These are phyloP conservation scores for Brotula barbata DNA, from an alignment of 2,797 vertebrate genomes.

Conservation along the genomic window DNA sequence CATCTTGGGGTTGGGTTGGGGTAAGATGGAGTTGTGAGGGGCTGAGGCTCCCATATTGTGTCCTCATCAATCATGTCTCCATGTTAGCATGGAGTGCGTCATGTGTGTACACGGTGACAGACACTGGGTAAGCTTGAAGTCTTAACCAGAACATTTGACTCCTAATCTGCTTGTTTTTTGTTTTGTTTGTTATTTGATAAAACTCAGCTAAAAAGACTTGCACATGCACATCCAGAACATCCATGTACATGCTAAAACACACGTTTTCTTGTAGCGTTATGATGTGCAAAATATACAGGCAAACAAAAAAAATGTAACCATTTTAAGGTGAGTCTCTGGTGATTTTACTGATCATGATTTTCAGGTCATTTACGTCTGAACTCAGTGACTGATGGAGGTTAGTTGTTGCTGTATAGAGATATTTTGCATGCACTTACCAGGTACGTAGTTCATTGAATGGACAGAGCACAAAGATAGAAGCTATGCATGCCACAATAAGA, in stretches of 20 bases:
- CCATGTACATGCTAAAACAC: slow-evolving; percentile 34
- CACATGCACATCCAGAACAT: slow-evolving; percentile 55
- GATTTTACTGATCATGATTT: too few species aligned
- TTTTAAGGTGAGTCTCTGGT: slow-evolving; percentile 38
- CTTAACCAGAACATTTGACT: slow-evolving; percentile 62
- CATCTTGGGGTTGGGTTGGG: slow-evolving; percentile 1
- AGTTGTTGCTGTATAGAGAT: too few species aligned
- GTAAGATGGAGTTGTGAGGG: slow-evolving; percentile 2
- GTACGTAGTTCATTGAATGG: too few species aligned
- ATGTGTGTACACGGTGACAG: slow-evolving; percentile 58
- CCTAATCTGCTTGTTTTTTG: slow-evolving; percentile 50
- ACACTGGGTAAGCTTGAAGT: slow-evolving; percentile 73
- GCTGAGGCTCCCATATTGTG: slow-evolving; percentile 33
- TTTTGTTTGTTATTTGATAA: slow-evolving; percentile 46
- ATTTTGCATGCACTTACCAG: too few species aligned
- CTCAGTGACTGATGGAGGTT: too few species aligned
- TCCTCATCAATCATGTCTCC: slow-evolving; percentile 53
- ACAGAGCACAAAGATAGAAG: too few species aligned
- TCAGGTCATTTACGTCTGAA: too few species aligned
- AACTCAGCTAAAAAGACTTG: slow-evolving; percentile 54
- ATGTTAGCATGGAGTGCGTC: slow-evolving; percentile 53
- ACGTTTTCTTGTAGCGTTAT: slow-evolving; percentile 55
- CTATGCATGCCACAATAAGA: too few species aligned
- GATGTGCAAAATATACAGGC: slow-evolving; percentile 58
- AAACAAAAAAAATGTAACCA: slow-evolving; percentile 39